These are phyloP conservation scores for Petrocephalus schoutedeni DNA, from an alignment of 2,797 vertebrate species.

Conservation along the genomic window DNA sequence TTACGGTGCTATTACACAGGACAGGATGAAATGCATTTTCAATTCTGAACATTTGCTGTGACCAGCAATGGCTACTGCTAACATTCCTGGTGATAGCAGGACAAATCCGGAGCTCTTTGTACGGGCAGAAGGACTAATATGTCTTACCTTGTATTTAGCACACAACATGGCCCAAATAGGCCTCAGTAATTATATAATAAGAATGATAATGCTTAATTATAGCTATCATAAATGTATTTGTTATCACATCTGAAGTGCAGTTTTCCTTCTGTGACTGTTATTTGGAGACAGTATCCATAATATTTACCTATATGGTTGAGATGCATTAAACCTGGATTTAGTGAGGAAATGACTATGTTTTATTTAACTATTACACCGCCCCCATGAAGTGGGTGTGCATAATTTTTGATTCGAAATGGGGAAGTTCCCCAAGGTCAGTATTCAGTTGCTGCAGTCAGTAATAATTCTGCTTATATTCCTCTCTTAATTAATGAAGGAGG, in stretches of 20 bases:
- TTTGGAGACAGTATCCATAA: not conserved
- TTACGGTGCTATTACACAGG: not conserved
- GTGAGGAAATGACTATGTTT: not conserved
- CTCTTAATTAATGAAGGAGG: constrained; percentile 2
- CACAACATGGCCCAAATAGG: not conserved
- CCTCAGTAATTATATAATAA: not conserved
- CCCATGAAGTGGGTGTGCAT: not conserved
- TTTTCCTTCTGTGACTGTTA: not conserved
- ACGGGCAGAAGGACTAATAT: not conserved
- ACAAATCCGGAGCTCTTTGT: not conserved
- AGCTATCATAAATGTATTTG: not conserved
- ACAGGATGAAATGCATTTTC: not conserved
- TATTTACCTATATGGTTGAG: not conserved
- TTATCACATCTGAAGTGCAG: not conserved
- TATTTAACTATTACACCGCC: not conserved
- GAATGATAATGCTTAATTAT: not conserved
- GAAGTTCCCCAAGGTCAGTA: not conserved
- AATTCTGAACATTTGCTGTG: not conserved
- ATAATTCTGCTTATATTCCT: not conserved
- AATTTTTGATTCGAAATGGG: not conserved
- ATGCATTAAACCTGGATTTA: not conserved
- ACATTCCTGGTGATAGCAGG: not conserved
- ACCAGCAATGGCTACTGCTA: not conserved
- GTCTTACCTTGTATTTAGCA: not conserved
- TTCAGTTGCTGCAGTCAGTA: not conserved